A percentile compares a stretch with the other conserved stretches of the same genome.
phyloP scores from a whole-genome alignment of 1,140 invertebrate species.

The Monomorium pharaonis region DNA sequence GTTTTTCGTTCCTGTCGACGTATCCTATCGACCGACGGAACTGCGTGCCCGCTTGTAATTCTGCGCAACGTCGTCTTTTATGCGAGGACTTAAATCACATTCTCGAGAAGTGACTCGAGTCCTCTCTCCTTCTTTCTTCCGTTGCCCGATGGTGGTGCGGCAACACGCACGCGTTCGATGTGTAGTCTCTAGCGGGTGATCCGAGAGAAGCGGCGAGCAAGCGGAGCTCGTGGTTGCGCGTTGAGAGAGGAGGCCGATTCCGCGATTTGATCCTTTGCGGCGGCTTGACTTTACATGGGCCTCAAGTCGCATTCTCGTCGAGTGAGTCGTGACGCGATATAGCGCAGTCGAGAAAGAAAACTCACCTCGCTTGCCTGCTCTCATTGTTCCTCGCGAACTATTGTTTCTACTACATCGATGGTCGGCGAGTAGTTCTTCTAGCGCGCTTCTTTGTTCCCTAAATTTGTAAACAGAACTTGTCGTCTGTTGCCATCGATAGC shows the following conservation, averaged over 20 bases:
- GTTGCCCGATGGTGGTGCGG: neutral
- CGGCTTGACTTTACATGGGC: conserved; percentile 51
- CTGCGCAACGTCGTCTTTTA: conserved; percentile 68
- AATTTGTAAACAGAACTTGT: conserved; percentile 23
- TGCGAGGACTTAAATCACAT: conserved; percentile 71
- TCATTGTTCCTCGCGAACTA: conserved; percentile 32
- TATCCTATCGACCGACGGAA: conserved; percentile 60
- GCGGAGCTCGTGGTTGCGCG: neutral
- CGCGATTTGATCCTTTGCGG: conserved; percentile 65
- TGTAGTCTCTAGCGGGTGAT: conserved; percentile 63
- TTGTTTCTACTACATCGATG: neutral
- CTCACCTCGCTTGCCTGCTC: neutral
- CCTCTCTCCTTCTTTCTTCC: neutral
- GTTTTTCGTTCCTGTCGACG: conserved; percentile 59
- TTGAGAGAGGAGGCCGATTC: conserved; percentile 31
- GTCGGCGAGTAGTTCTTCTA: conserved; percentile 15
- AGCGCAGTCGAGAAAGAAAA: conserved; percentile 21
- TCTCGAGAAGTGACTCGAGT: conserved; percentile 68
- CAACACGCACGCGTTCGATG: conserved; percentile 31
- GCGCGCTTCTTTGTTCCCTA: conserved; percentile 8
- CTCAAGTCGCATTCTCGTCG: conserved; percentile 62
- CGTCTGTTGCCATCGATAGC: neutral
- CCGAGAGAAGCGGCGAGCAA: neutral
- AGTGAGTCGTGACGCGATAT: conserved; percentile 54
- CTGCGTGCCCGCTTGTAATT: conserved; percentile 70